Evolutionary conservation across 2,888 invertebrate genomes (phyloP), one percentile per base, ranked within the genome.

Genomic region (Acheta domesticus): DNA sequence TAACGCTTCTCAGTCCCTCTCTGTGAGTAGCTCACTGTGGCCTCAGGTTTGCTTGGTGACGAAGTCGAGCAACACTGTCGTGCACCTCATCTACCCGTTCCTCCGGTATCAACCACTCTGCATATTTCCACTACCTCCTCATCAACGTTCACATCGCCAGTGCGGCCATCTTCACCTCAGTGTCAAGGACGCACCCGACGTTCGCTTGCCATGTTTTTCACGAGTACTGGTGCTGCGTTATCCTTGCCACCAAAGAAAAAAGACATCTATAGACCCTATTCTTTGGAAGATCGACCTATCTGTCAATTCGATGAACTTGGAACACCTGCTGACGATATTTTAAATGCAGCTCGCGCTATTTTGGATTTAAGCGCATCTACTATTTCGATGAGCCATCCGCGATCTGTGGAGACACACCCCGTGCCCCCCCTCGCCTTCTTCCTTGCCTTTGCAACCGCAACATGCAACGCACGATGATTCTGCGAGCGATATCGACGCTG

Each of bases 201-300:
- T 87, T 93, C 94, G 81, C 89, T 93, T 83, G 90, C 94, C 75
- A 94, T 94, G 92, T 94, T 94, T 85, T 95, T 93, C 86, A 95
- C 94, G 78, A 95, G 94, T 87, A 94, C 94, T 20, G 85, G 85
- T 76, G 92, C 93, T n/a, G 91, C 94, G 74, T 88, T 95, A 48
- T 94, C 94, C 80, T 87, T 96, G 85, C 96, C 96, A 82, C 96
- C 96, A 4, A 96, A 96, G 87, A 96, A 96, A 87, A 95, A 96
- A 87, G 96, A 96, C 87, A 95, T 96, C 84, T 96, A 96, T 87
- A 90, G 96, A 82, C 96, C 96, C 1, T 96, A 96, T 87, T 95
- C 94, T 82, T 88, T 94, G 83, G 93, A 92, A 82, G 92, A 93
- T 84, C 91, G 91, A 84, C 90, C 91, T 21, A 87, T 84, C 21